Evolutionary conservation across 1,140 invertebrate genomes (phyloP).

Genomic region (Parapsyche elsis): DNA sequence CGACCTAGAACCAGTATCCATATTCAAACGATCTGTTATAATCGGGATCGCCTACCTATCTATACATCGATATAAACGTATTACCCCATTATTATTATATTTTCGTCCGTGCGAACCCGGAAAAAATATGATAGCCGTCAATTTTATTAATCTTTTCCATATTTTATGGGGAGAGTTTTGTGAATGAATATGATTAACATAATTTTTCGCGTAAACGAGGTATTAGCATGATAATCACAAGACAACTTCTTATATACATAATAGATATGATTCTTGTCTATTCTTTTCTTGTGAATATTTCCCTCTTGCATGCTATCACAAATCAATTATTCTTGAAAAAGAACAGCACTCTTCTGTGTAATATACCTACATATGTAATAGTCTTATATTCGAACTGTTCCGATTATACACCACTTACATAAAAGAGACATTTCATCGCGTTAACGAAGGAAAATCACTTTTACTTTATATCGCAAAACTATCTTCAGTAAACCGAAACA

Average conservation of each 20-base stretch:
- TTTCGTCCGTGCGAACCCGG: neutral
- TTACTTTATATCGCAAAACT: too few relatives aligned
- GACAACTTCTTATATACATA: neutral
- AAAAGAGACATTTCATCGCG: too few relatives aligned
- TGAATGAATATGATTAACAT: slow-evolving; percentile 13
- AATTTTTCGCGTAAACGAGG: neutral
- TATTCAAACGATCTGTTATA: too few relatives aligned
- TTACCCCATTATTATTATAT: neutral
- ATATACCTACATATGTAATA: too few relatives aligned
- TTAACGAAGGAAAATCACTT: too few relatives aligned
- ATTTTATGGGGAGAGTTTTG: neutral
- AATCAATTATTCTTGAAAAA: neutral
- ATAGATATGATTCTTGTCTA: neutral
- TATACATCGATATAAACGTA: neutral
- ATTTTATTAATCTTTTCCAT: neutral
- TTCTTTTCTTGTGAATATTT: neutral
- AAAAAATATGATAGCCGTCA: neutral
- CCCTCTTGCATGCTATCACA: neutral
- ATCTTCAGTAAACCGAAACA: too few relatives aligned
- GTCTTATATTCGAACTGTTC: too few relatives aligned
- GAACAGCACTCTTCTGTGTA: too few relatives aligned
- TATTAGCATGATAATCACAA: slow-evolving; percentile 5
- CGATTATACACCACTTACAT: too few relatives aligned
- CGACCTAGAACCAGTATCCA: too few relatives aligned
- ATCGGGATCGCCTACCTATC: too few relatives aligned